phyloP scores from a whole-genome alignment of 2,888 invertebrate genomes.

The Xylota segnis region DNA sequence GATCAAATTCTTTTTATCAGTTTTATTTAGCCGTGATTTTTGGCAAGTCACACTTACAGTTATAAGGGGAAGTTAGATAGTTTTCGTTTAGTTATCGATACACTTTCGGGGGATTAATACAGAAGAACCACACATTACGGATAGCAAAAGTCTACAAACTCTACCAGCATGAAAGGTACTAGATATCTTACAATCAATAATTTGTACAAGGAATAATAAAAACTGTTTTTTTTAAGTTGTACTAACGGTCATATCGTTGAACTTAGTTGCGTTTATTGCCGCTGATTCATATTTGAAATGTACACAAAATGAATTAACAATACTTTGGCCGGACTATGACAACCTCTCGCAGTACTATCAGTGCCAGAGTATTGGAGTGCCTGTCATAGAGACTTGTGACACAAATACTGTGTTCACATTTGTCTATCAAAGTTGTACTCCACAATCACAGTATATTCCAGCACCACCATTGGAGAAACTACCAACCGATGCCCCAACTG shows the following conservation, averaged over 20 bases:
- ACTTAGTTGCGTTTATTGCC: slow-evolving; percentile 79
- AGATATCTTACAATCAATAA: too few relatives aligned
- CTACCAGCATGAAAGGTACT: slow-evolving; percentile 80
- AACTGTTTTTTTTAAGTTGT: slow-evolving; percentile 10
- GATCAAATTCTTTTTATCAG: slow-evolving; percentile 26
- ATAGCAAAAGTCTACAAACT: slow-evolving; percentile 38
- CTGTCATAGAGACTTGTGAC: slow-evolving; percentile 80
- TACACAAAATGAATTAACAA: slow-evolving; percentile 80
- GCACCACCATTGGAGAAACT: slow-evolving; percentile 79
- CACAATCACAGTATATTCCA: slow-evolving; percentile 80
- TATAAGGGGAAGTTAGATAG: slow-evolving; percentile 51
- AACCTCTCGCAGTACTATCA: slow-evolving; percentile 81
- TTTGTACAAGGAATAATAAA: not conserved
- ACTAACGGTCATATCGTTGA: slow-evolving; percentile 79
- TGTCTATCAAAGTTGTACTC: slow-evolving; percentile 81
- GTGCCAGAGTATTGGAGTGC: slow-evolving; percentile 79
- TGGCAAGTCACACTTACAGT: slow-evolving; percentile 24
- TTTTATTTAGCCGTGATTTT: slow-evolving; percentile 23
- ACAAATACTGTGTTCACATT: slow-evolving; percentile 82
- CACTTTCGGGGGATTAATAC: slow-evolving; percentile 42
- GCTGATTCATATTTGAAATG: slow-evolving; percentile 80
- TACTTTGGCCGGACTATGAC: slow-evolving; percentile 83
- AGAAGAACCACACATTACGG: slow-evolving; percentile 11
- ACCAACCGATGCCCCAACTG: slow-evolving; percentile 77
- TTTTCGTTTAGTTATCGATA: slow-evolving; percentile 61